Base-by-base conservation (phyloP, 2,888 invertebrate genomes). In the Acanthacorydalis orientalis region DNA sequence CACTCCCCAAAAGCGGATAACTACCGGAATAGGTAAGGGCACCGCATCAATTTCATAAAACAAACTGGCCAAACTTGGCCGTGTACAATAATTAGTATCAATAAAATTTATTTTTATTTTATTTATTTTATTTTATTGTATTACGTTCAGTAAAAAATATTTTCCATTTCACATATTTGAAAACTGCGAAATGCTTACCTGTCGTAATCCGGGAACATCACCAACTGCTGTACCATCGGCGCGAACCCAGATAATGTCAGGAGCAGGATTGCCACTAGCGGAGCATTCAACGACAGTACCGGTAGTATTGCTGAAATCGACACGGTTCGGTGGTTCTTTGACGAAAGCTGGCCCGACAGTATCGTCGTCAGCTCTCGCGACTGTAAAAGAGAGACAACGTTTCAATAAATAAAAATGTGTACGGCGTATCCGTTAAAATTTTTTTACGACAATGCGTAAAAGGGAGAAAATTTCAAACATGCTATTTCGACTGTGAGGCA, bases 241-340 rank as follows among this genome's bases (percentile, higher is more conserved):
- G 57, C 88, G 80, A 46, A 91, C 82, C 93, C 93, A 95, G 60
- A 91, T 88, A 55, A 93, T 86, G 64, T 88, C 86, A 48, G 92
- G 90, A 54, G 84, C 77, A 16, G 93, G 93, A 57, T 84, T 85
- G 54, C 91, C 93, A 59, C 86, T 77, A 11, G 91, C 89, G 55
- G 88, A 83, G 64, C 93, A 95, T 65, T 91, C 90, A 51, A 93
- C 87, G 57, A 86, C 83, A 51, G 90, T 86, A 58, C 92, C 92
- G 49, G 89, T 89, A 55, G 90, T 90, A 67, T 93, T 93, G 55
- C 90, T 90, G 68, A 93, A 92, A 68, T 90, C 91, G 55, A 93
- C 80, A 57, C 88, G 80, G 68, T 89, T 88, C 52, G 85, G 83
- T 48, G 92, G 92, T 71, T 92, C 91, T 59, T 85, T 85, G 58